These are phyloP conservation scores for Masticophis lateralis DNA, from an alignment of 2,797 vertebrate genomes.

Conservation along the genomic window DNA sequence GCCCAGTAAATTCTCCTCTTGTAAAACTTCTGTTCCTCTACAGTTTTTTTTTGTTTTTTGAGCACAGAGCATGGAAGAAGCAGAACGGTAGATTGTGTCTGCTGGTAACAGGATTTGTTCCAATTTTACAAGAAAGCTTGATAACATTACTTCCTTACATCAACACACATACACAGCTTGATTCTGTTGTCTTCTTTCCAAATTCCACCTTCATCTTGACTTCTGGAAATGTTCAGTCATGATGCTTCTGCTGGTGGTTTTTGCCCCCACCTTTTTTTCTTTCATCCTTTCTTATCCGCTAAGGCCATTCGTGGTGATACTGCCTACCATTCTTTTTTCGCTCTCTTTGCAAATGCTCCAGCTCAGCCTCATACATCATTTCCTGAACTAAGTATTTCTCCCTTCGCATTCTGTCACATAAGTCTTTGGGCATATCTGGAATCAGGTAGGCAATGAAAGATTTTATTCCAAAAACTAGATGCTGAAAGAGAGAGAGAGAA, in stretches of 20 bases:
- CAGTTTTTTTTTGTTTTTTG: not conserved
- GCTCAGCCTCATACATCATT: conserved; percentile 98
- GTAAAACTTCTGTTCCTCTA: conserved; percentile 36
- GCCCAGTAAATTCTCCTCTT: conserved; percentile 21
- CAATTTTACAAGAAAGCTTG: conserved; percentile 29
- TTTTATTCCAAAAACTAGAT: conserved; percentile 98
- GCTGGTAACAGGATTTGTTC: conserved; percentile 23
- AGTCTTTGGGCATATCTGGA: conserved; percentile 95
- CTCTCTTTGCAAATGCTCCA: conserved; percentile 94
- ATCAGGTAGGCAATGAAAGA: conserved; percentile 99
- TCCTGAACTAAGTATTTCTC: conserved; percentile 99
- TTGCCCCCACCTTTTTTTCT: not conserved
- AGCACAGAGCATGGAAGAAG: not conserved
- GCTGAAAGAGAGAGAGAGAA: conserved; percentile 72
- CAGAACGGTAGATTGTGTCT: conserved; percentile 29
- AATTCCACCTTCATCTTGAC: conserved; percentile 14
- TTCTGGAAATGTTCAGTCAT: conserved; percentile 12
- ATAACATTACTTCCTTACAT: conserved; percentile 40
- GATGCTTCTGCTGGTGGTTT: not conserved
- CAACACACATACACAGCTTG: conserved; percentile 21
- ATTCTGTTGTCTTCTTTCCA: not conserved
- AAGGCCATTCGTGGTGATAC: conserved; percentile 99
- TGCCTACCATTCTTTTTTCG: conserved; percentile 92
- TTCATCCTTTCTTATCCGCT: conserved; percentile 61
- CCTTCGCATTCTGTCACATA: conserved; percentile 93